A percentile compares a stretch with the other conserved stretches of the same genome.
Evolutionary conservation across 2,888 invertebrate genomes (phyloP).

Genomic region (Balanococcus diminutus): DNA sequence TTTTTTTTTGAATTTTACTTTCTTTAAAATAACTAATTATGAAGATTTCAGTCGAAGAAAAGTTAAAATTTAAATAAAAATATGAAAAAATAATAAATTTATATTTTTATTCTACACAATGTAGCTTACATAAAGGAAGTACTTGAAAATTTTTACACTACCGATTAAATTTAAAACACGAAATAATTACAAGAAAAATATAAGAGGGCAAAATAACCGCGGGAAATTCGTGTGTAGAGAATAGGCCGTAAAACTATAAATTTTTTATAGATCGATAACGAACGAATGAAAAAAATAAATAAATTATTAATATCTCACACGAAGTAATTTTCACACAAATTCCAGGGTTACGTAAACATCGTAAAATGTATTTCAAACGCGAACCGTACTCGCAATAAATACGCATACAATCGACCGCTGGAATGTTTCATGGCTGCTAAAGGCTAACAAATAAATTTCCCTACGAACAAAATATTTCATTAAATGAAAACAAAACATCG

Average conservation of each 20-base stretch:
- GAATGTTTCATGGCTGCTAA: not conserved
- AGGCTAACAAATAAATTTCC: constrained; percentile 26
- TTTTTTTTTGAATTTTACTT: not conserved
- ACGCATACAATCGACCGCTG: not conserved
- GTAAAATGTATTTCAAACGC: not conserved
- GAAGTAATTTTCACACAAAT: not conserved
- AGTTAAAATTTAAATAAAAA: constrained; percentile 44
- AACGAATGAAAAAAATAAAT: not conserved
- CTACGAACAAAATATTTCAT: constrained; percentile 1
- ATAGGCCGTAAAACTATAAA: constrained; percentile 47
- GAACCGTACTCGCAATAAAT: not conserved
- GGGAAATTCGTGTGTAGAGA: constrained; percentile 19
- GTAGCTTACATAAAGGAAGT: constrained; percentile 46
- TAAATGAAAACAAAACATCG: constrained; percentile 29
- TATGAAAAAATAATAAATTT: constrained; percentile 44
- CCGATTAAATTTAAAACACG: constrained; percentile 22
- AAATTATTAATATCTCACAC: not conserved
- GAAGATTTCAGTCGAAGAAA: constrained; percentile 34
- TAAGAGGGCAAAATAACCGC: constrained; percentile 24
- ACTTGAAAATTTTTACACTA: constrained; percentile 35
- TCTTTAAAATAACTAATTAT: constrained; percentile 21
- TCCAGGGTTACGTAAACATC: not conserved
- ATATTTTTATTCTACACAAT: constrained; percentile 46
- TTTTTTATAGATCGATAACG: not conserved
- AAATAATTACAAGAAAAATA: constrained; percentile 42